Evolutionary conservation across 2,888 invertebrate genomes (phyloP).

Genomic region (Athetis lepigone): DNA sequence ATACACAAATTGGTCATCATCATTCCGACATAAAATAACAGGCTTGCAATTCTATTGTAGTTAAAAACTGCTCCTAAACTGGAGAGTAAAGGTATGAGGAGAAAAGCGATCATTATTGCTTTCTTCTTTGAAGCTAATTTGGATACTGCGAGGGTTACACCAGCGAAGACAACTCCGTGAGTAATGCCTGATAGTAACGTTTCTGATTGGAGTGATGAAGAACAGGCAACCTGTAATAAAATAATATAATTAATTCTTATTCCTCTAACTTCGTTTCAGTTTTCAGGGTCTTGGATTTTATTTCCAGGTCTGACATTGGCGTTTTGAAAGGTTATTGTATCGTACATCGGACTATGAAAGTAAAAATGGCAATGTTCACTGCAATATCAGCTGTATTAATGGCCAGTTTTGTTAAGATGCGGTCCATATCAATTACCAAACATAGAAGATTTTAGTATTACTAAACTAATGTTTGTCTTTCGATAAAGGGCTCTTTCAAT

Average conservation of each 20-base stretch:
- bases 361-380: too few species aligned
- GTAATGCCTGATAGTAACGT: slow-evolving; percentile 52
- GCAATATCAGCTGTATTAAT: too few species aligned
- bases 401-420: too few species aligned
- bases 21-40: slow-evolving; percentile 66
- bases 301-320: too few species aligned
- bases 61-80: slow-evolving; percentile 59
- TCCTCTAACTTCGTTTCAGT: neutral
- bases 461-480: too few species aligned
- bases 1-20: slow-evolving; percentile 65
- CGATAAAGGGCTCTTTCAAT: too few species aligned
- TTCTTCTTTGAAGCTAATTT: slow-evolving; percentile 63
- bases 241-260: too few species aligned
- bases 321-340: too few species aligned
- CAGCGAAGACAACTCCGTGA: slow-evolving; percentile 56
- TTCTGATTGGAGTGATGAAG: slow-evolving; percentile 33
- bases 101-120: slow-evolving; percentile 57
- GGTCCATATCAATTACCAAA: too few species aligned
- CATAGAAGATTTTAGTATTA: too few species aligned
- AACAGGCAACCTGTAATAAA: slow-evolving; percentile 37
- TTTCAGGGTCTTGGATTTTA: too few species aligned
- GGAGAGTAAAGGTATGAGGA: slow-evolving; percentile 53
- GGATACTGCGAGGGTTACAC: slow-evolving; percentile 61
- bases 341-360: too few species aligned
- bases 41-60: slow-evolving; percentile 57